These are phyloP conservation scores for Patella pellucida DNA, from an alignment of 2,888 invertebrate species.

Conservation along the genomic window DNA sequence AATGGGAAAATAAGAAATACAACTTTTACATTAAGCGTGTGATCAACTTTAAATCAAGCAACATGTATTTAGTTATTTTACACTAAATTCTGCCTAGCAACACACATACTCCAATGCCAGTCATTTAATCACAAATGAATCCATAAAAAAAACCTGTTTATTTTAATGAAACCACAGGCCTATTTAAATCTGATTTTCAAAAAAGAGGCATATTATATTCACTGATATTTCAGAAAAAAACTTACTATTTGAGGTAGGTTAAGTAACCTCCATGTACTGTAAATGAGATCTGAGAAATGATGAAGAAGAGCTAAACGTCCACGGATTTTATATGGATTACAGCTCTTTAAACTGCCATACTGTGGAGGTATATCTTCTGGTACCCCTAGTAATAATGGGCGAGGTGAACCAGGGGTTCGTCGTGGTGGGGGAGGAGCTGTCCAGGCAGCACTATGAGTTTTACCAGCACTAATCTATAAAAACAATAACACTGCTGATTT, in stretches of 20 bases:
- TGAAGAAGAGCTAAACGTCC: constrained; percentile 76
- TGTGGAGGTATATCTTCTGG: constrained; percentile 76
- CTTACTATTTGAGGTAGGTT: constrained; percentile 54
- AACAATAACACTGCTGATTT: not conserved
- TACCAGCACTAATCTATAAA: constrained; percentile 76
- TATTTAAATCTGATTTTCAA: not conserved
- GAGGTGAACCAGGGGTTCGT: constrained; percentile 73
- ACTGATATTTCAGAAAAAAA: not conserved
- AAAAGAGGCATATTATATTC: not conserved
- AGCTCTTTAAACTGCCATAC: constrained; percentile 74
- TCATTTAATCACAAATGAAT: no score
- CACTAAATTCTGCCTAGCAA: no score
- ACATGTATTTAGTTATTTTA: no score
- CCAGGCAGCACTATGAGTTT: constrained; percentile 79
- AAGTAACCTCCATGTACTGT: constrained; percentile 74
- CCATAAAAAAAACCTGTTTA: not conserved
- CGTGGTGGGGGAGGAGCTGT: constrained; percentile 73
- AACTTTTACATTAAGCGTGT: no score
- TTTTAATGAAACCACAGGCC: not conserved
- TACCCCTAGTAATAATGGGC: constrained; percentile 72
- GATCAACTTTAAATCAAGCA: no score
- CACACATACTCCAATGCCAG: no score
- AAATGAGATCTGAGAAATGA: constrained; percentile 77
- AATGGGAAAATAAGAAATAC: not conserved
- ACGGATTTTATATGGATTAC: constrained; percentile 74